Conservation (phyloP, 2,797 vertebrate species). For the Pipistrellus pipistrellus region DNA sequence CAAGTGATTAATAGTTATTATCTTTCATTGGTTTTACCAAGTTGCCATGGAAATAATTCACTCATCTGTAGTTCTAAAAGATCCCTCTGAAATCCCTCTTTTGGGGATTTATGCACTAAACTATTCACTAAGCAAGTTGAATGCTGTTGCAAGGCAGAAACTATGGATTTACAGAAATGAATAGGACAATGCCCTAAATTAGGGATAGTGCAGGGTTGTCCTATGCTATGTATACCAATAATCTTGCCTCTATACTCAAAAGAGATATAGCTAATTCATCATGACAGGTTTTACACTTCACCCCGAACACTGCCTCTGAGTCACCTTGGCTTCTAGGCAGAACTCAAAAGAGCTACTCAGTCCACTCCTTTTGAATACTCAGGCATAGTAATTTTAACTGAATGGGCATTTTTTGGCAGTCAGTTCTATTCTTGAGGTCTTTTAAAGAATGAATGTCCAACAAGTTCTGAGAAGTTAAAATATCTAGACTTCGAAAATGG, state of each 20-base stretch:
- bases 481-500: background rate
- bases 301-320: background rate
- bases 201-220: background rate
- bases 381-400: background rate
- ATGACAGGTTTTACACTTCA: background rate
- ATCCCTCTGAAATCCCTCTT: background rate
- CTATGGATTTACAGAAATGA: background rate
- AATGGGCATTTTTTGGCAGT: background rate
- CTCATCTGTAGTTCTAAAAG: background rate
- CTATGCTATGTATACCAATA: background rate
- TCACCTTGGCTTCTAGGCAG: background rate
- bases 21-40: background rate
- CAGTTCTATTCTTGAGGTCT: slow-evolving; percentile 10
- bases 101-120: background rate
- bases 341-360: background rate
- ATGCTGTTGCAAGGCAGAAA: background rate
- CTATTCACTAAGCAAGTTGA: background rate
- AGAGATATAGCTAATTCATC: background rate
- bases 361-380: background rate
- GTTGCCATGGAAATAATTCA: slow-evolving; percentile 12
- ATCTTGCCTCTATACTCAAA: background rate
- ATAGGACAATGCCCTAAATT: background rate
- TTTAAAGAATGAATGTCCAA: background rate
- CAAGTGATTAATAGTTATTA: background rate
- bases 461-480: background rate